Evolutionary conservation across 2,888 invertebrate genomes (phyloP).

Genomic region (Oeneis ivallda): DNA sequence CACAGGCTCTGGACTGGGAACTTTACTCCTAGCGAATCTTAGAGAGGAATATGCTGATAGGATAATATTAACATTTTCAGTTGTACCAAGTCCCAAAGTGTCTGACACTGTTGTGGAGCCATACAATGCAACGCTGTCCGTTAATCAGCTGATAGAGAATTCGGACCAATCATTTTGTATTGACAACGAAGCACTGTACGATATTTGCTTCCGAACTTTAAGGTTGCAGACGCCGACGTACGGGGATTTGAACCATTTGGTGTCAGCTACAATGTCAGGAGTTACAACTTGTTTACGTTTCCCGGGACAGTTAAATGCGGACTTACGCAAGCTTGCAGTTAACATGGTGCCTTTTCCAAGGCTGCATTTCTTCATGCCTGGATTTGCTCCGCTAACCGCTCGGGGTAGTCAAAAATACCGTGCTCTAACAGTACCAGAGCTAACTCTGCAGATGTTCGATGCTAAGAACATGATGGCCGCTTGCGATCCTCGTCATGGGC

Average conservation of each 20-base stretch:
- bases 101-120: conserved; percentile 85
- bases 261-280: conserved; percentile 92
- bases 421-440: conserved; percentile 94
- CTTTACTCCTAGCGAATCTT: conserved; percentile 91
- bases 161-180: conserved; percentile 85
- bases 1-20: conserved; percentile 76
- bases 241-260: conserved; percentile 91
- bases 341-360: conserved; percentile 85
- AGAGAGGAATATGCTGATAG: conserved; percentile 95
- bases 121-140: conserved; percentile 92
- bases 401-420: conserved; percentile 94
- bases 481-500: conserved; percentile 94
- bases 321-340: conserved; percentile 71
- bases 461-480: conserved; percentile 94
- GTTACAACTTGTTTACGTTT: conserved; percentile 90
- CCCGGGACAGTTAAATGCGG: conserved; percentile 75
- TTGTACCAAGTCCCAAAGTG: conserved; percentile 91
- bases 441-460: conserved; percentile 85
- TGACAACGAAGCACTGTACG: conserved; percentile 86
- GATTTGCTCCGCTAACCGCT: conserved; percentile 86
- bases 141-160: conserved; percentile 92
- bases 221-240: conserved; percentile 89
- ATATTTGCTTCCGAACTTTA: conserved; percentile 90
- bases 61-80: conserved; percentile 90
- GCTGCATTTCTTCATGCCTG: conserved; percentile 81